These are phyloP conservation scores for Sebastes paucispinis DNA, from an alignment of 2,797 vertebrate species.

Conservation along the genomic window DNA sequence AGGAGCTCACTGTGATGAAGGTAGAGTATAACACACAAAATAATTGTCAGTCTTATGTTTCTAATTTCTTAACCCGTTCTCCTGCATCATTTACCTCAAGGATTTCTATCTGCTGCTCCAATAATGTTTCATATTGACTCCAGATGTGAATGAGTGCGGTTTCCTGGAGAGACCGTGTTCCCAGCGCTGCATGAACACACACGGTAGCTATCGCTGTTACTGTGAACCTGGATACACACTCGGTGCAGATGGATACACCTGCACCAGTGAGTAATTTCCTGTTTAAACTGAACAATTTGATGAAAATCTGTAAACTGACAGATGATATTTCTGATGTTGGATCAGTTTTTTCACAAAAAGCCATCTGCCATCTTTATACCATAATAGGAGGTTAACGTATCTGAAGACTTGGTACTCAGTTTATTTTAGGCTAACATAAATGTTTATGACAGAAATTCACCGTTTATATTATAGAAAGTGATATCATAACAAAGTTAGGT, in stretches of 20 bases:
- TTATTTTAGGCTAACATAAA: constrained; percentile 41
- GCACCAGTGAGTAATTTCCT: constrained; percentile 71
- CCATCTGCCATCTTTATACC: constrained; percentile 27
- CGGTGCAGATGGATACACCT: constrained; percentile 72
- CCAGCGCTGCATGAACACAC: constrained; percentile 82
- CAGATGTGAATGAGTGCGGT: constrained; percentile 84
- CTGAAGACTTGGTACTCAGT: neutral
- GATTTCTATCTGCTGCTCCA: constrained; percentile 51
- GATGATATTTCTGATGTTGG: constrained; percentile 24
- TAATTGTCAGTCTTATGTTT: constrained; percentile 34
- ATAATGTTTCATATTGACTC: constrained; percentile 65
- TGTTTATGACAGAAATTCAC: constrained; percentile 38
- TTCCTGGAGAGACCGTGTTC: constrained; percentile 70
- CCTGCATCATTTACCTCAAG: constrained; percentile 52
- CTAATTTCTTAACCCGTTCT: constrained; percentile 46
- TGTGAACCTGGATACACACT: constrained; percentile 77
- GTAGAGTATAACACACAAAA: constrained; percentile 50
- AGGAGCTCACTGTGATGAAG: constrained; percentile 74
- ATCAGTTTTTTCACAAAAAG: constrained; percentile 12
- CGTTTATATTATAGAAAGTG: constrained; percentile 46
- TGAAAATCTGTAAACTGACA: neutral
- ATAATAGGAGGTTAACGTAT: constrained; percentile 31
- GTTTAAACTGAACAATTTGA: constrained; percentile 6
- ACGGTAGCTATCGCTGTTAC: constrained; percentile 80
- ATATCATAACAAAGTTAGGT: constrained; percentile 36